Conservation (phyloP, 2,113 vertebrate genomes). For the Chaetodon trifascialis region DNA sequence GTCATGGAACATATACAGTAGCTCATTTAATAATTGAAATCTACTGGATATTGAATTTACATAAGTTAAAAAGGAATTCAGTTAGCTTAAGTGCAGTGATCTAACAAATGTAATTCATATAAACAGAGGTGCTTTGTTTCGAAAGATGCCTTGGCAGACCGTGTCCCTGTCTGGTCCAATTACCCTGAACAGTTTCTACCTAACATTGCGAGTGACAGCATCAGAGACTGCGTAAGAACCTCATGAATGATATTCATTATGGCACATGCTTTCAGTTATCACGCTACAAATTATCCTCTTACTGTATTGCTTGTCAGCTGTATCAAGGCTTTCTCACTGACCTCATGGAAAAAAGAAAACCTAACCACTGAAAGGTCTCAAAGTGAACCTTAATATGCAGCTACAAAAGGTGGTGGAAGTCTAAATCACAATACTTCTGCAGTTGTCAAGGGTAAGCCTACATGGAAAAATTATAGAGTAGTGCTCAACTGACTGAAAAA, state of each 20-base stretch:
- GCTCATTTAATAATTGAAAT: conserved; percentile 24
- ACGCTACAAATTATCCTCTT: conserved; percentile 12
- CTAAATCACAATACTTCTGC: not conserved
- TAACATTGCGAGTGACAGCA: conserved; percentile 28
- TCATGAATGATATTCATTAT: conserved; percentile 53
- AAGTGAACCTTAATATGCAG: not conserved
- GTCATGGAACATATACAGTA: not conserved
- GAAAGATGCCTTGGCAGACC: conserved; percentile 22
- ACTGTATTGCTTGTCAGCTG: conserved; percentile 2
- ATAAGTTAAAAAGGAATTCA: conserved; percentile 4
- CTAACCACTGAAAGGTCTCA: not conserved
- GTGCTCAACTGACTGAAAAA: not conserved
- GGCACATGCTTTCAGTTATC: conserved; percentile 26
- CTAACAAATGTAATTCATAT: not conserved
- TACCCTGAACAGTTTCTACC: conserved; percentile 27
- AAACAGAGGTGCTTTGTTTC: conserved; percentile 42
- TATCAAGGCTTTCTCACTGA: not conserved
- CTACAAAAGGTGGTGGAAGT: too few relatives aligned
- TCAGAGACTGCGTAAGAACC: conserved; percentile 30
- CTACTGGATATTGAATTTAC: conserved; percentile 20
- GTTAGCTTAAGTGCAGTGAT: conserved; percentile 5
- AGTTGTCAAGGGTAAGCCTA: not conserved
- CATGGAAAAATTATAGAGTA: not conserved
- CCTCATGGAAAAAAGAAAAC: not conserved
- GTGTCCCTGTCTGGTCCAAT: conserved; percentile 46